phyloP scores from a whole-genome alignment of 1,140 invertebrate genomes.

The Ephestia elutella region DNA sequence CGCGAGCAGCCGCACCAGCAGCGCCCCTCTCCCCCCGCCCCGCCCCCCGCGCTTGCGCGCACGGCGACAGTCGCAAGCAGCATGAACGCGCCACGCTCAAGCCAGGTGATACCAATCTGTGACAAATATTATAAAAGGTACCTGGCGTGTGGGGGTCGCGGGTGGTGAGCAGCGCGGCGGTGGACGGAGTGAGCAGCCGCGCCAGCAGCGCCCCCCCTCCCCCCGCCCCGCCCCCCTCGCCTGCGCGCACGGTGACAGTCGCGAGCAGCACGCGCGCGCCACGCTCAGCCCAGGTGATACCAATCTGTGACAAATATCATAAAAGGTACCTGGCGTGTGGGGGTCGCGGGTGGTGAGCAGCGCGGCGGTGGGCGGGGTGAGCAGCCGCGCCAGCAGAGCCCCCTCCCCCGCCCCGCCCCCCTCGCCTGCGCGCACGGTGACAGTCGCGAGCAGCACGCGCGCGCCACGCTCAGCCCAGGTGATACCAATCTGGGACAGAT shows the following conservation, averaged over 20 bases:
- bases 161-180: slow-evolving; percentile 25
- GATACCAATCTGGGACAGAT: too few relatives aligned
- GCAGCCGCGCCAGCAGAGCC: slow-evolving; percentile 36
- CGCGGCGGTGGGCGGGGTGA: slow-evolving; percentile 30
- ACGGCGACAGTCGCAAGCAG: too few relatives aligned
- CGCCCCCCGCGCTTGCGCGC: too few relatives aligned
- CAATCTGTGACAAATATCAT: too few relatives aligned
- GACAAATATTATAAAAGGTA: too few relatives aligned
- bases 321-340: background rate
- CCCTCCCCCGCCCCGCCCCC: slow-evolving; percentile 15
- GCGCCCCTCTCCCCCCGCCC: slow-evolving; percentile 21
- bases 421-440: background rate
- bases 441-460: slow-evolving; percentile 28
- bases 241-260: slow-evolving; percentile 9
- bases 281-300: too few relatives aligned
- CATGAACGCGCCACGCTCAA: too few relatives aligned
- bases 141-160: background rate
- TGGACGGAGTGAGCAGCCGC: slow-evolving; percentile 36
- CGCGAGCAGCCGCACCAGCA: slow-evolving; percentile 37
- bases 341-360: slow-evolving; percentile 20
- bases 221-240: slow-evolving; percentile 12
- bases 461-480: slow-evolving; percentile 6
- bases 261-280: slow-evolving; percentile 33
- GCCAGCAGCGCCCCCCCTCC: slow-evolving; percentile 25
- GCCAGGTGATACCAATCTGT: too few relatives aligned